A percentile compares a stretch with the other conserved stretches of the same genome.
These are phyloP conservation scores for Maniola jurtina DNA, from an alignment of 1,140 invertebrate species.

Conservation along the genomic window DNA sequence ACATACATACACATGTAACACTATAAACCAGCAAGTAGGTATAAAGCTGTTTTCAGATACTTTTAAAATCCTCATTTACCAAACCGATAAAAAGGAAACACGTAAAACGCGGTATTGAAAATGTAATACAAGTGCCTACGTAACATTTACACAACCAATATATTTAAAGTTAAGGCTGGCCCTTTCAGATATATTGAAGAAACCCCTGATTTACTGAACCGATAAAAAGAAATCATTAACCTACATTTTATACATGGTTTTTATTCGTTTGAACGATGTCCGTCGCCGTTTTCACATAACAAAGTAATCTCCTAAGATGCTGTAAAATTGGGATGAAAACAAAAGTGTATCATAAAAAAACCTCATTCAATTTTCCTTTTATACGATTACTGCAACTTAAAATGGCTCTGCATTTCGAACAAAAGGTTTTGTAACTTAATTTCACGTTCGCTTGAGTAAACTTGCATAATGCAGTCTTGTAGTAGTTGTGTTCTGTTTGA, in stretches of 20 bases:
- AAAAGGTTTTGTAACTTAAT: conserved; percentile 1
- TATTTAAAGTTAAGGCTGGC: too few relatives aligned
- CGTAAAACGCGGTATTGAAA: too few relatives aligned
- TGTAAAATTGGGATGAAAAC: conserved; percentile 34
- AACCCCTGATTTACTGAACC: neutral
- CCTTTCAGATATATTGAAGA: neutral
- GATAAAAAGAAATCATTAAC: conserved; percentile 3
- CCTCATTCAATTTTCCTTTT: conserved; percentile 29
- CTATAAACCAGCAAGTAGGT: too few relatives aligned
- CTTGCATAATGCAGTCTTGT: conserved; percentile 5
- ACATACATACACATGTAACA: too few relatives aligned
- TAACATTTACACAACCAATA: too few relatives aligned
- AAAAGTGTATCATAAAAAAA: conserved; percentile 36
- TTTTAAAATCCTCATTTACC: too few relatives aligned
- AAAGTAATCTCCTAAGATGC: conserved; percentile 26
- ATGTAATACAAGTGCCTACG: too few relatives aligned
- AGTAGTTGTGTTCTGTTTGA: neutral
- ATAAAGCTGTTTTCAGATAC: too few relatives aligned
- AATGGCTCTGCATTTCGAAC: conserved; percentile 6
- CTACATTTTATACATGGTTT: conserved; percentile 8
- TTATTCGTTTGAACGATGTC: conserved; percentile 16
- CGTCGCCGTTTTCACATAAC: conserved; percentile 24
- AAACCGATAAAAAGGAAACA: too few relatives aligned
- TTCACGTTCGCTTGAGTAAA: neutral
- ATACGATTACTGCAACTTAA: conserved; percentile 18